Evolutionary conservation across 2,797 vertebrate species (phyloP), one percentile per base, ranked within the genome.

Genomic region (Buphagus erythrorhynchus): DNA sequence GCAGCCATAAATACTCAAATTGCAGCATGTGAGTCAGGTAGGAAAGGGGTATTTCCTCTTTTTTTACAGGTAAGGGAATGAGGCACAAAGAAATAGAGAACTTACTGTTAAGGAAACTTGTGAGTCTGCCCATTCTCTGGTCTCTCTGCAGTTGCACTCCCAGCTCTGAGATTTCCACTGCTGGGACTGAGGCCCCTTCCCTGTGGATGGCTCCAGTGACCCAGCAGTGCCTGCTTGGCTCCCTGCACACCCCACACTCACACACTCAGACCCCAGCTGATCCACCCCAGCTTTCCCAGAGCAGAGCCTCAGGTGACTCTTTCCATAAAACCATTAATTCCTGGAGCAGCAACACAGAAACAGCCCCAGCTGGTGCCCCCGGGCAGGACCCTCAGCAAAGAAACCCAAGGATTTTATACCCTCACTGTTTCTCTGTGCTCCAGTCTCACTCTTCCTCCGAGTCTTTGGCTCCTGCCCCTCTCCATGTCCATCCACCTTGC

Each of bases 401-500:
- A 40, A 48, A 19, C 7, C 2, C 31, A 8, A 7, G 4, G 9
- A 26, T 61, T 55, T 48, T 28, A 22, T 40, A 35, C 12, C 12
- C 5, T 45, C 54, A 6, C 7, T 55, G 22, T 88, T 74, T 68
- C 16, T 61, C 31, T 3, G 0, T 78, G 51, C 6, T 25, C 7
- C 29, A 35, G 14, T 31, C 33, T 61, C 0, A 0, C 29, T 40
- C 16, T 46, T 62, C 46, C 16, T 62, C 29, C 0, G 0, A 25
- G 9, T 29, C 16, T 52, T 68, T 4, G 13, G 24, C 33, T 71
- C 18, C 18, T 43, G 10, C 4, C 3, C 9, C 3, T 0, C 10
- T 59, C 16, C 1, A 2, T 13, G 38, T 31, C 45, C 46, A 21
- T 52, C 29, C 17, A 22, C 28, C 36, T 58, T 1, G 0, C 19